phyloP scores from a whole-genome alignment of 2,113 vertebrate species.

The Mellivora capensis region DNA sequence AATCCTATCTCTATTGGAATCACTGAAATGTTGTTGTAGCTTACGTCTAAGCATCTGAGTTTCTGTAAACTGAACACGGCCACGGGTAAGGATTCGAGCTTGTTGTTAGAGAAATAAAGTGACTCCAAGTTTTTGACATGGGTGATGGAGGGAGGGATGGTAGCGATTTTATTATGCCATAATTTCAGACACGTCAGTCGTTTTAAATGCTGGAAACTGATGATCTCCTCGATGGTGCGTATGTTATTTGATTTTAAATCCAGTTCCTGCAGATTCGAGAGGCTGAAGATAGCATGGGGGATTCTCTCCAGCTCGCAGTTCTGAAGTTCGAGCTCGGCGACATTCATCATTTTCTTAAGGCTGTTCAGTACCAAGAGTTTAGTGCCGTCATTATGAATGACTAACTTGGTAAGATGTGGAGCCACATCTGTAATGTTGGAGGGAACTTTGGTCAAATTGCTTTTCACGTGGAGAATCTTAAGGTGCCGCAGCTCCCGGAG shows the following conservation, averaged over 20 bases:
- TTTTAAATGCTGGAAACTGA: conserved; percentile 99
- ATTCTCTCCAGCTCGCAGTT: conserved; percentile 99
- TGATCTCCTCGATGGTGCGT: conserved; percentile 97
- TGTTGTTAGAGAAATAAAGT: conserved; percentile 97
- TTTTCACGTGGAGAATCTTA: conserved; percentile 95
- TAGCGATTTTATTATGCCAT: conserved; percentile 98
- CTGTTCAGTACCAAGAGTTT: conserved; percentile 97
- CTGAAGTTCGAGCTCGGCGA: conserved; percentile 94
- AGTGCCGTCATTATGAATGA: conserved; percentile 97
- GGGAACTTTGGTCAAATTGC: conserved; percentile 98
- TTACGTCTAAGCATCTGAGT: conserved; percentile 94
- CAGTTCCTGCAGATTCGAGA: conserved; percentile 96
- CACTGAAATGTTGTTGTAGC: conserved; percentile 90
- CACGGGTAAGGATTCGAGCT: conserved; percentile 92
- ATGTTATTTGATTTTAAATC: conserved; percentile 99
- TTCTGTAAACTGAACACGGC: conserved; percentile 95
- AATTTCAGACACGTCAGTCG: conserved; percentile 96
- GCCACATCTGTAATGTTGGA: conserved; percentile 98
- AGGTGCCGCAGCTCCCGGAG: conserved; percentile 95
- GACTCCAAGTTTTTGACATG: conserved; percentile 96
- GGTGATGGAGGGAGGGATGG: conserved; percentile 94
- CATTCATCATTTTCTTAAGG: conserved; percentile 99
- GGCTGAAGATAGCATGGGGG: conserved; percentile 97
- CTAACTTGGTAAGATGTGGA: conserved; percentile 93
- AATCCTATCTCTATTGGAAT: conserved; percentile 93